These are phyloP conservation scores for Calliphora vicina DNA, from an alignment of 1,140 invertebrate genomes.

Conservation along the genomic window DNA sequence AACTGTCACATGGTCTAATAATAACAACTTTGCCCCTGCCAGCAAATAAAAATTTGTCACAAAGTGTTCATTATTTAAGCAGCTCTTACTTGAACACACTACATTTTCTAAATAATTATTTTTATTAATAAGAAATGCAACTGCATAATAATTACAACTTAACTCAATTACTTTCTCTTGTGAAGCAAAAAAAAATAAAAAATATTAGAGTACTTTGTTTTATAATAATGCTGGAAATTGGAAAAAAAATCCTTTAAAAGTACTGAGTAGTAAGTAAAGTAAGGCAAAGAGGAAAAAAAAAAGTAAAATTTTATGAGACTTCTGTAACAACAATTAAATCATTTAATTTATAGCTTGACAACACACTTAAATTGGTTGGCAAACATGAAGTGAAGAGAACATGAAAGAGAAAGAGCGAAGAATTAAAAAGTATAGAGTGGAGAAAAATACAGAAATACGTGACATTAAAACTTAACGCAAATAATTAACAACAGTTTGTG, in stretches of 20 bases:
- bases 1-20: too few species aligned
- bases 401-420: background rate
- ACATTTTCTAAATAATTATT: too few species aligned
- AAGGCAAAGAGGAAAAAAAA: background rate
- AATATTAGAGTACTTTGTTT: background rate
- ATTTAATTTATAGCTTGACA: slow-evolving; percentile 11
- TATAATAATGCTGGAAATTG: background rate
- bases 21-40: too few species aligned
- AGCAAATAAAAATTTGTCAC: too few species aligned
- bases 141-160: too few species aligned
- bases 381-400: too few species aligned
- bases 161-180: too few species aligned
- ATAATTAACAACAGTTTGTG: slow-evolving; percentile 3
- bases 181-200: background rate
- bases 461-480: slow-evolving; percentile 22
- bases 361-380: background rate
- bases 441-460: background rate
- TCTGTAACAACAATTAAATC: background rate
- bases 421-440: background rate
- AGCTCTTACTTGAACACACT: too few species aligned
- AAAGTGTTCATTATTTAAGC: too few species aligned
- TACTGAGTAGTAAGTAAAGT: too few species aligned
- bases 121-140: too few species aligned
- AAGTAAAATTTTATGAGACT: background rate
- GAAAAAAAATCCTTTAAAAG: too few species aligned